Evolutionary conservation across 2,888 invertebrate genomes (phyloP), one percentile per base, ranked within the genome.

Genomic region (Tachystola acroxantha): DNA sequence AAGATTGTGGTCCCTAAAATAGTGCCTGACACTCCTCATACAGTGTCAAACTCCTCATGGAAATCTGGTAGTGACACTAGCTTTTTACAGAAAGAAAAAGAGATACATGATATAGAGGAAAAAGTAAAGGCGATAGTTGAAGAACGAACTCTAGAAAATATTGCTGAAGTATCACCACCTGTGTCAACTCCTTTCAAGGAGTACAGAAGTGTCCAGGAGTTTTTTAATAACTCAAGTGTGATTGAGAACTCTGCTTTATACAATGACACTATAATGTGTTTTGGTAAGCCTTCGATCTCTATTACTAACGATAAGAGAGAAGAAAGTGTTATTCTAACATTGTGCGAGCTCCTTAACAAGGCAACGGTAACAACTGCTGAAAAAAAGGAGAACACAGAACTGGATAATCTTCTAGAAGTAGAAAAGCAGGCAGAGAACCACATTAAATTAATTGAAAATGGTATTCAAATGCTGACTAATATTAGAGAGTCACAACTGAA

Each of bases 151-250:
- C 47, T 74, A 32, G 72, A 76, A 44, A 70, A 72, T 12, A 69
- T 74, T 16, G 64, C 61, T 19, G 71, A 77, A 43, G 58, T 70
- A 0, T 66, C 77, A 5, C 79, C 74, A 16, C 74, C 75, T 0
- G 62, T 61, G 4, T 82, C 84, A 0, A 84, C 81, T 26, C 82
- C 84, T 7, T 82, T 82, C 44, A 71, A 64, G 51, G 67, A 78
- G 25, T 78, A 78, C 44, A 66, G 78, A 47, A 74, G 63, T 55
- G 62, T 79, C 3, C 50, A 68, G 24, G 75, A 84, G 9, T 74
- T 54, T 37, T 78, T 78, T 14, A 70, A 73, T 33, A 61, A 76
- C 34, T 74, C 78, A 0, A 65, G 60, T 53, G 55, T 63, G 33
- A 31, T 60, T 10, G 74, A 78, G 5, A 71, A 44, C 36, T 72